phyloP scores from a whole-genome alignment of 53 echinoderm and acorn worm genomes.

The Crossaster papposus region DNA sequence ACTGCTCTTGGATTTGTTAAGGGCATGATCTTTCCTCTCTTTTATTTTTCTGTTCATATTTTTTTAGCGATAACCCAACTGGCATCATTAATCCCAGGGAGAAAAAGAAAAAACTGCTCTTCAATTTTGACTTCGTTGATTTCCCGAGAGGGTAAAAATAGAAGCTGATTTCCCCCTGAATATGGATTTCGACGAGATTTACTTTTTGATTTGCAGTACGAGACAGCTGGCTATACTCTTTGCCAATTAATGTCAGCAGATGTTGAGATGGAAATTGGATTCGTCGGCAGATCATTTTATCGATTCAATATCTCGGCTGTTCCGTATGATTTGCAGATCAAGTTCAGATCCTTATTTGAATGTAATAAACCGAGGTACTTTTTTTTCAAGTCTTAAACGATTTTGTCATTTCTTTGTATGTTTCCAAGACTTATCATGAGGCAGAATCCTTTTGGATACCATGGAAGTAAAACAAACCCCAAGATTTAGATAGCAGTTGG shows the following conservation, averaged over 20 bases:
- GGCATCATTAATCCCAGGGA: not conserved
- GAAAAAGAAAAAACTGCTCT: not conserved
- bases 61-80: not conserved
- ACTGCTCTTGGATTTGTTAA: too few species aligned
- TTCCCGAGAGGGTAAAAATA: not conserved
- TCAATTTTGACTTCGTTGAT: slow-evolving; percentile 1
- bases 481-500: too few species aligned
- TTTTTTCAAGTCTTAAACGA: too few species aligned
- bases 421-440: too few species aligned
- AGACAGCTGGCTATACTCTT: not conserved
- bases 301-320: not conserved
- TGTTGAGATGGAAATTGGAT: not conserved
- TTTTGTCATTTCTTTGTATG: too few species aligned
- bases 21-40: too few species aligned
- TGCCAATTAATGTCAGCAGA: not conserved
- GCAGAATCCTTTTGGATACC: too few species aligned
- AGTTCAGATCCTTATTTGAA: not conserved
- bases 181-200: not conserved
- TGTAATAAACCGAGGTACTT: too few species aligned
- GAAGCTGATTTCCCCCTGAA: not conserved
- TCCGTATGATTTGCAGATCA: not conserved
- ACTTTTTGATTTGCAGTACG: not conserved
- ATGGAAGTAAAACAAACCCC: too few species aligned
- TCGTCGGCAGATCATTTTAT: not conserved
- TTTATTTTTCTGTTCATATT: not conserved